Evolutionary conservation across 2,797 vertebrate genomes (phyloP), one percentile per base, ranked within the genome.

Genomic region (Sebastes aleutianus): DNA sequence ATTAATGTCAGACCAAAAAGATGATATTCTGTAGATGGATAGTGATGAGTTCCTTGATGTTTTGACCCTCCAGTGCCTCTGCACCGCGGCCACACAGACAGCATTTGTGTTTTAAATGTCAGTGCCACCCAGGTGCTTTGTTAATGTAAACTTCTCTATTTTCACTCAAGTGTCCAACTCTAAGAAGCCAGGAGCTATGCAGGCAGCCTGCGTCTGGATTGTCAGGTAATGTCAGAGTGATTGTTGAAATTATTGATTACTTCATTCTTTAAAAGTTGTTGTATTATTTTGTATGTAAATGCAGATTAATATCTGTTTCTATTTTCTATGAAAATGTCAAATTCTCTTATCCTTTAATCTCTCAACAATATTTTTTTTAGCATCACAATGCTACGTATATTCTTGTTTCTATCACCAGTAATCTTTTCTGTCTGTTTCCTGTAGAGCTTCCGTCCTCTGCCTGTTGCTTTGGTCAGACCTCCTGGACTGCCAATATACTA

Each of bases 391-490:
- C 6, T 20, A 2, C 4, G n/a, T n/a, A 2, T 32, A 13, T 63
- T 12, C 31, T 36, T 34, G 31, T 22, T 34, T 22, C 32, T 24
- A 6, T 76, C 8, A 53, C 11, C 53, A 29, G 9, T 59, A 77
- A 53, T 24, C 2, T 3, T 4, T 56, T 54, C 2, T 78, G 7
- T 84, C 32, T 89, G 74, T 82, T 88, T 22, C 24, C 43, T 83
- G 26, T 89, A 99, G 98, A 90, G 89, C 96, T 85, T 94, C 95
- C 86, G 87, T 96, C 90, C 89, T 96, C 84, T 85, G 97, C 73
- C 89, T 96, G 85, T 89, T 97, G 87, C 87, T 97, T 78, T 95
- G 95, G 89, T 90, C 95, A 77, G 94, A 96, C 86, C 92, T 93
- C n/a, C 91, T 96, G 90, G 85, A 94, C 82, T 94, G 96, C 57